These are phyloP conservation scores for Chloroceryle aenea DNA, from an alignment of 2,113 vertebrate genomes.

Conservation along the genomic window DNA sequence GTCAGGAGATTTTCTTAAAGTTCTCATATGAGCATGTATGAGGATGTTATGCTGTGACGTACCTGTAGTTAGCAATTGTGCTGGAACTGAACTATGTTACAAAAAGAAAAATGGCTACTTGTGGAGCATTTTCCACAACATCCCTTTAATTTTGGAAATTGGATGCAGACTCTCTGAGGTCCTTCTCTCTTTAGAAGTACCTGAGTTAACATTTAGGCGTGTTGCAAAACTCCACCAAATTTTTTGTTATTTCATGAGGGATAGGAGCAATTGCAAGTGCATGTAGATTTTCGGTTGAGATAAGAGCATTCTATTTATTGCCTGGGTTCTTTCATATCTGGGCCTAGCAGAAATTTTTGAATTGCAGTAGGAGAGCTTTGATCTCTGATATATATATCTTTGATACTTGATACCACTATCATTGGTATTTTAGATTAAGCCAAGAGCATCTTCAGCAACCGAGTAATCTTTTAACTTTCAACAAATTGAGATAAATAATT, in stretches of 20 bases:
- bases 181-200: not conserved
- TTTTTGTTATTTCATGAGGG: not conserved
- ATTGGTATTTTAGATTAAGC: not conserved
- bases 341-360: not conserved
- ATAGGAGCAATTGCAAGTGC: not conserved
- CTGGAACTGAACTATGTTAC: not conserved
- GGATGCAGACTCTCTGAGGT: not conserved
- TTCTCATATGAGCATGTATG: not conserved
- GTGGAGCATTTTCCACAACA: not conserved
- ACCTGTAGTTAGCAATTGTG: not conserved
- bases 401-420: not conserved
- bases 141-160: not conserved
- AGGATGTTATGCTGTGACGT: not conserved
- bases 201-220: not conserved
- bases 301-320: not conserved
- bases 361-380: not conserved
- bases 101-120: not conserved
- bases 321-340: not conserved
- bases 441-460: not conserved
- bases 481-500: not conserved
- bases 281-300: not conserved
- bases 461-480: not conserved
- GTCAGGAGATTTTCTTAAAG: not conserved
- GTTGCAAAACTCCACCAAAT: not conserved
- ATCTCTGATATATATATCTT: not conserved